Evolutionary conservation across 2,113 vertebrate species (phyloP), one percentile per base, ranked within the genome.

Genomic region (Hippoglossus stenolepis): DNA sequence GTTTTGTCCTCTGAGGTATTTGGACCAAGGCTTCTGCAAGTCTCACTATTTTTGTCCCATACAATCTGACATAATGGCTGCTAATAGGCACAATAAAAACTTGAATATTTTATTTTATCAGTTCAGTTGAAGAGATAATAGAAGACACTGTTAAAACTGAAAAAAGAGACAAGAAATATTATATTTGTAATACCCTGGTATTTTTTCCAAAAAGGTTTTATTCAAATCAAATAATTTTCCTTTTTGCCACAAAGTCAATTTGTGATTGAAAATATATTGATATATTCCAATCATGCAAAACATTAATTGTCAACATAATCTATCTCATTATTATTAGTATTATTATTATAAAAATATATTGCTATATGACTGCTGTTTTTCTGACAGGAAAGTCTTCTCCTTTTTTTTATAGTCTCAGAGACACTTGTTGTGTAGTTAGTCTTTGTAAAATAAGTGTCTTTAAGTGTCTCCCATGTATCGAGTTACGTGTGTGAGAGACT

Each of bases 401-500:
- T 57, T 63, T 35, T 54, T 72, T 31, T 69, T 6, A 59, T 3
- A 24, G 10, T 59, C 63, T 63, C 0, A 79, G 14, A 68, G 2
- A 49, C 65, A 53, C 40, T 62, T 73, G 26, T 59, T 38, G 18
- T 23, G 0, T 10, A 40, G 9, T 62, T 8, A 11, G 31, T 61
- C 26, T 60, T 31, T 49, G 17, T 5, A 21, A 26, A 15, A 40
- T 20, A 5, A 38, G 3, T 64, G 18, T 56, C 56, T 28, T 15
- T 63, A n/a, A 65, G 49, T 73, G 65, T 80, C 77, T 70, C 60
- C 18, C 11, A 14, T 49, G 15, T n/a, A 49, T 69, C 43, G 58
- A 62, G 17, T 14, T 80, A 8, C 72, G 47, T 81, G 74, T 78
- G 79, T 85, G 91, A 93, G 93, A 93, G 91, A 90, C 89, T 95